Evolutionary conservation across 2,888 invertebrate genomes (phyloP).

Genomic region (Deilephila porcellus): DNA sequence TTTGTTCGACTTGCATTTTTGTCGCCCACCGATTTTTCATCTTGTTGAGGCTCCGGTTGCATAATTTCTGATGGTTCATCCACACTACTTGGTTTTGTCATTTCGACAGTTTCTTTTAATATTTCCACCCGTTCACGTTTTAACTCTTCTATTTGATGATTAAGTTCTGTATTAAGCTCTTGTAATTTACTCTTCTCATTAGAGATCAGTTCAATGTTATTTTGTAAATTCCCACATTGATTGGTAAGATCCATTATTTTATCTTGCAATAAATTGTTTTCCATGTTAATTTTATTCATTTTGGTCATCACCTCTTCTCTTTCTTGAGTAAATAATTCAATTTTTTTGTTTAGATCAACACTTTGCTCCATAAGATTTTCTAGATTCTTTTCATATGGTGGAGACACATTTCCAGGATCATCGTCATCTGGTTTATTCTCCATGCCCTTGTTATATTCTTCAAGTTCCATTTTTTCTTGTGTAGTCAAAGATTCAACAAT

Average conservation of each 20-base stretch:
- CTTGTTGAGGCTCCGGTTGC: constrained; percentile 62
- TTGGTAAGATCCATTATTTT: constrained; percentile 80
- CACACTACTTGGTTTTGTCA: constrained; percentile 59
- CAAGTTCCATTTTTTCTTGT: constrained; percentile 88
- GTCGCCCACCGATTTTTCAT: constrained; percentile 69
- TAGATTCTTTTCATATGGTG: constrained; percentile 81
- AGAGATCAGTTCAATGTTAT: constrained; percentile 70
- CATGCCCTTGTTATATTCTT: constrained; percentile 86
- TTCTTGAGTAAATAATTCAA: constrained; percentile 88
- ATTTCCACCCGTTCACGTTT: constrained; percentile 75
- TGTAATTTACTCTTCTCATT: constrained; percentile 74
- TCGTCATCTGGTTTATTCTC: constrained; percentile 54
- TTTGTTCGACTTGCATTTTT: constrained; percentile 71
- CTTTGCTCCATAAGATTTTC: constrained; percentile 86
- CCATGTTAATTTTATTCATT: constrained; percentile 85
- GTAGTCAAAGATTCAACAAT: constrained; percentile 89
- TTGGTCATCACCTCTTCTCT: constrained; percentile 88
- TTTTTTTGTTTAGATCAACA: constrained; percentile 87
- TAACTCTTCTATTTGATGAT: constrained; percentile 73
- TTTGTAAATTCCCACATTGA: constrained; percentile 79
- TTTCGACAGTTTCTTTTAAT: constrained; percentile 73
- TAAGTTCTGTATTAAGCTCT: constrained; percentile 66
- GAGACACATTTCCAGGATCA: constrained; percentile 47
- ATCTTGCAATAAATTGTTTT: constrained; percentile 84
- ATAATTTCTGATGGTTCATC: constrained; percentile 65